Evolutionary conservation across 2,888 invertebrate species (phyloP).

Genomic region (Gymnoscelis rufifasciata): DNA sequence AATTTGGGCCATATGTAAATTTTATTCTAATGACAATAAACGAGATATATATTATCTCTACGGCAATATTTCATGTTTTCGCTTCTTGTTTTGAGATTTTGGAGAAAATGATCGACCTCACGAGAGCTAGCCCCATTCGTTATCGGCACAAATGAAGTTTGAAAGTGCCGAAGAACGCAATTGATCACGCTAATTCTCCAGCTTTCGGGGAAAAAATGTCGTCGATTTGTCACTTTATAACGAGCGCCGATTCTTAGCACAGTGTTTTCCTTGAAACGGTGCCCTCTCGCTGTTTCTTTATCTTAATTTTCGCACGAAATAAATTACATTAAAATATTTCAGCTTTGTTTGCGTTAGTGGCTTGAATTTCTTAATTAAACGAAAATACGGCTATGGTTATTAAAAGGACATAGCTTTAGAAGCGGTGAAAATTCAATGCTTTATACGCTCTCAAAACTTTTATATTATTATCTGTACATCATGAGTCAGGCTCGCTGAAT

Average conservation of each 20-base stretch:
- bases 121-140: conserved; percentile 18
- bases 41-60: too few relatives aligned
- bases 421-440: conserved; percentile 25
- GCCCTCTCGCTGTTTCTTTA: conserved; percentile 32
- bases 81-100: too few relatives aligned
- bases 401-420: conserved; percentile 11
- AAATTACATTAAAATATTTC: conserved; percentile 33
- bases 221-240: conserved; percentile 70
- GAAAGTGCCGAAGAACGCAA: conserved; percentile 62
- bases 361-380: conserved; percentile 26
- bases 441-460: conserved; percentile 25
- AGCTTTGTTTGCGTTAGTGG: conserved; percentile 29
- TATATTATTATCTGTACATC: conserved; percentile 30
- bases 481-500: conserved; percentile 40
- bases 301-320: conserved; percentile 27
- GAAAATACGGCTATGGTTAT: conserved; percentile 28
- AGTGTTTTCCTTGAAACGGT: conserved; percentile 40
- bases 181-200: conserved; percentile 73
- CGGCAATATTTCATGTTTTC: too few relatives aligned
- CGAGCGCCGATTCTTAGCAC: conserved; percentile 50
- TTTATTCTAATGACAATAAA: too few relatives aligned
- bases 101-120: too few relatives aligned
- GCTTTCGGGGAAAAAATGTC: conserved; percentile 64
- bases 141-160: conserved; percentile 42
- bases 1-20: too few relatives aligned